A percentile compares a stretch with the other conserved stretches of the same genome.
These are phyloP conservation scores for Deilephila elpenor DNA, from an alignment of 2,888 invertebrate species.

Conservation along the genomic window DNA sequence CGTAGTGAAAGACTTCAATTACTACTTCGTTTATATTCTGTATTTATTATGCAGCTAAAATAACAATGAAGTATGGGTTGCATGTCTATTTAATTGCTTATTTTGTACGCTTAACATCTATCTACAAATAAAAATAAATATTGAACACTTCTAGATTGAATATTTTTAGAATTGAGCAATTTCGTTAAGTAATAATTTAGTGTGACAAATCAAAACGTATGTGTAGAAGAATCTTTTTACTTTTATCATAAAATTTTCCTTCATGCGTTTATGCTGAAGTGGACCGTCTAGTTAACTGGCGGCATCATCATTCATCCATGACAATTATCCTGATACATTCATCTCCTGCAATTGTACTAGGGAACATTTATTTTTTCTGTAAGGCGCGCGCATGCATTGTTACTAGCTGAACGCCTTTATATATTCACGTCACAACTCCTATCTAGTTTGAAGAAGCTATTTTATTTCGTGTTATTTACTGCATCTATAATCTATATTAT, in stretches of 20 bases:
- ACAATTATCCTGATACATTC: conserved; percentile 21
- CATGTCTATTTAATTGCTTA: no score
- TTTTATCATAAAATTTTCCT: background rate
- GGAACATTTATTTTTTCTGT: conserved; percentile 7
- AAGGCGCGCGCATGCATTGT: conserved; percentile 17
- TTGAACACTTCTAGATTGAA: no score
- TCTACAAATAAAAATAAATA: no score
- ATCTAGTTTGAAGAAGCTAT: conserved; percentile 1
- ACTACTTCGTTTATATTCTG: no score
- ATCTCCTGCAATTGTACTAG: conserved; percentile 12
- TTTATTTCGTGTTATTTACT: conserved; percentile 5
- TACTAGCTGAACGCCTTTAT: conserved; percentile 9
- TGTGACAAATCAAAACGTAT: no score
- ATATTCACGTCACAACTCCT: conserved; percentile 5
- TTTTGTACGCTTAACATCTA: no score
- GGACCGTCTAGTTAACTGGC: conserved; percentile 9
- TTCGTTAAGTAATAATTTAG: no score
- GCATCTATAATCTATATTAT: no score
- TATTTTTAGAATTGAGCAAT: background rate
- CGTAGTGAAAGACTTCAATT: no score
- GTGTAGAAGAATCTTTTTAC: no score
- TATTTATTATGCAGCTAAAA: no score
- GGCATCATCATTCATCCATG: background rate
- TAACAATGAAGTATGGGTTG: no score
- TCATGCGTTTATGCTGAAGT: background rate